Base-by-base conservation (phyloP, 1,140 invertebrate species). In the Trigoniulus corallinus region DNA sequence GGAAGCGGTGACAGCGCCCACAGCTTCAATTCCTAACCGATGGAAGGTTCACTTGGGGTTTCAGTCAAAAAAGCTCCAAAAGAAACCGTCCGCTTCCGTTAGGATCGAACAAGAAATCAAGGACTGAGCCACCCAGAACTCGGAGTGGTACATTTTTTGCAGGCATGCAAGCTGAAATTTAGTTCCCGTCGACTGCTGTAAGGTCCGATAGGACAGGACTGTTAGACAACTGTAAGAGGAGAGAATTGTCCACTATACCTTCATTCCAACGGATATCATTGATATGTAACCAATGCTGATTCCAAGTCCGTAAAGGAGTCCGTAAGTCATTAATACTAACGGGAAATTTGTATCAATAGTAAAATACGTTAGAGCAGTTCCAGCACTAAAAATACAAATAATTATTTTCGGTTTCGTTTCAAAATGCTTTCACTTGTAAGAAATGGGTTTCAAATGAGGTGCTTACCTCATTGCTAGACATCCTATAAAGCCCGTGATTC, bases 261-360 rank as follows among this genome's bases (percentile, higher is more conserved):
- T 65, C 64, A 70, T 70, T n/a, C 59, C 67, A 54, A 60, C 61
- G 15, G 58, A 61, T 29, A 71, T 49, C 13, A 68, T 66, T 26
- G 65, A 50, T 45, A 63, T 59, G 56, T 71, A 71, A 7, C 63
- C 62, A 12, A 69, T 52, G 37, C 68, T 64, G 10, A 67, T 61
- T 18, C 68, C 68, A 24, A 67, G 29, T 24, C 68, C 66, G 53
- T 63, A 64, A 55, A 67, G 44, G 22, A 66, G 47, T 13, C 69
- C 69, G 58, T 69, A 70, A 1, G 66, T 67, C 15, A 34, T 7
- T 7, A 34, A 7, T 34, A 34, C 7, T 15, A 34, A 15, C 15
- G 29, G 29, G 15, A 34, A 34, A 34, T 15, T 34, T 15, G 57
- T 24, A 24, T 68, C 53, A 18, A 70, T 59, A 26, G 66, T 56